Evolutionary conservation across 30 jellyfish, hydroid and myxozoan genomes (phyloP), one percentile per base, ranked within the genome.

Genomic region (Aurelia aurita complex sp. Pacific): DNA sequence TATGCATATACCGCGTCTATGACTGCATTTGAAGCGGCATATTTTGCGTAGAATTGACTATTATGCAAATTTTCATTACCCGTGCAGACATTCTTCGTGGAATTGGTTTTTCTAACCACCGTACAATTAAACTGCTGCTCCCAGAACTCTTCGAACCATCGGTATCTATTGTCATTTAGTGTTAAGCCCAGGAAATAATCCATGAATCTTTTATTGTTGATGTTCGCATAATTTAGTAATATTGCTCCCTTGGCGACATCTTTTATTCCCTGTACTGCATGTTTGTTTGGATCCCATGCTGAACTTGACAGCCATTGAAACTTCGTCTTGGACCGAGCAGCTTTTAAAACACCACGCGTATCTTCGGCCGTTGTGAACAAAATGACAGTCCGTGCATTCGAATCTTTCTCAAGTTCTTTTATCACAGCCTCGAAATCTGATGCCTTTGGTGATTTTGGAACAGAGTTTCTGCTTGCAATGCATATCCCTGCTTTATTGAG

Each of bases 181-280:
- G 52, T 85, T 29, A 85, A 73, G 10, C 69, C n/a, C 16, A n/a
- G 63, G 69, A 85, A 73, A 85, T 85, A 62, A 23, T 50, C 2
- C 50, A 32, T 34, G 66, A 73, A 85, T 0, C 52, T 73, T 5
- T 13, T 64, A 32, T 51, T 73, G 59, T 52, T 66, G 23, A 66
- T 64, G 4, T 51, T 77, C 7, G 50, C 82, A 53, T 73, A 62
- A 34, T 68, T 62, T 0, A 85, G 82, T 14, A 85, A 32, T 11
- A 85, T 14, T 6, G 94, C 94, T 29, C 94, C 94, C 17, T 73
- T 65, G 15, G 94, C 94, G 64, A 70, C 88, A 19, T 85, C 94
- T 8, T 29, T 4, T 32, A 29, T 70, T 4, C 70, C 70, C 0
- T 70, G 34, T 32, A 75, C 52, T 52, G 85, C 51, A 64, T 75